A percentile compares a stretch with the other conserved stretches of the same genome.
Conservation (phyloP, 2,888 invertebrate species). For the Nephrotoma flavescens region DNA sequence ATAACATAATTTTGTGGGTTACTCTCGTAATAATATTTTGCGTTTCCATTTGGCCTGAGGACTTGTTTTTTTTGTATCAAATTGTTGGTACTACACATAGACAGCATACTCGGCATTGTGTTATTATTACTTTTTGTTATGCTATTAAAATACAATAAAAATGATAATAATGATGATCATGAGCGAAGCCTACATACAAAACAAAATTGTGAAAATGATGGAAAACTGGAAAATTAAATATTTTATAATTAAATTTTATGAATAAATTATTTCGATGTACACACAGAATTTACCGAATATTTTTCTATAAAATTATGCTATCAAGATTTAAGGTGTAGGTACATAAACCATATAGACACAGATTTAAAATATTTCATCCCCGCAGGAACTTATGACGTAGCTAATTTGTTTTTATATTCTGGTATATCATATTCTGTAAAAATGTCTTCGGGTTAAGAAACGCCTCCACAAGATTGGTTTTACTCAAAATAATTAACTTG, state of each 20-base stretch:
- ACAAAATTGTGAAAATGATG: neutral
- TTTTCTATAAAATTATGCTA: neutral
- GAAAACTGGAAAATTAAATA: neutral
- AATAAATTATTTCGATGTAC: neutral
- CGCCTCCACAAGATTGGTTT: constrained; percentile 4
- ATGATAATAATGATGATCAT: neutral
- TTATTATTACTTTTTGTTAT: neutral
- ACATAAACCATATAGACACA: too few relatives aligned
- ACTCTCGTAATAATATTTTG: neutral
- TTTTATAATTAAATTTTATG: neutral
- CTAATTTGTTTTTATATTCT: neutral
- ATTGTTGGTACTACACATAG: neutral
- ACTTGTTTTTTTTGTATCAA: neutral
- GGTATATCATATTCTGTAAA: neutral
- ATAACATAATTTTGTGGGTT: neutral
- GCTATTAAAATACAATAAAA: neutral
- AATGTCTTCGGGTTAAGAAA: neutral
- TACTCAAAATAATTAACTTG: neutral
- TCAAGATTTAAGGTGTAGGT: neutral
- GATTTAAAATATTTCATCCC: neutral
- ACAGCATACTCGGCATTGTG: neutral
- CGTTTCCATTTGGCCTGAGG: neutral
- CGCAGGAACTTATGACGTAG: neutral
- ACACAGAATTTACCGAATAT: neutral
- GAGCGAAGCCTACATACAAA: neutral